Base-by-base conservation (phyloP, 2,888 invertebrate genomes). In the Teleogryllus oceanicus region DNA sequence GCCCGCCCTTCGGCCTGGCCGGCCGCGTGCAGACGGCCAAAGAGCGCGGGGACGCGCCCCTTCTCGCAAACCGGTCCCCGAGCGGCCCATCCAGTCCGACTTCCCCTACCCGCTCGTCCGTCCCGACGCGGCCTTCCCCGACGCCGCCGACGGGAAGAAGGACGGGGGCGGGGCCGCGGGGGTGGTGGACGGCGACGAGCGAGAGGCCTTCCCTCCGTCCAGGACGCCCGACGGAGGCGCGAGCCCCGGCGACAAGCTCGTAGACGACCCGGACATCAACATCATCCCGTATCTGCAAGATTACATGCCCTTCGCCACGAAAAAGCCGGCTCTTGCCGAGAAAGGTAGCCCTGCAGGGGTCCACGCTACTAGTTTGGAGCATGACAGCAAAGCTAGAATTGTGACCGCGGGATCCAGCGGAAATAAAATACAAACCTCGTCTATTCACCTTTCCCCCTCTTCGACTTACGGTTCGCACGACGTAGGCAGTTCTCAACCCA, bases 41-140 rank as follows among this genome's bases (percentile, higher is more conserved):
- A 13, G 75, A 75, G 20, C 20, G 20, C 4, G 24, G 20, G 5
- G 79, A 79, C 11, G 37, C 50, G 24, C 88, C 88, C 12, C 87
- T 89, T 74, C 84, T 88, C 13, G 16, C 62, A 87, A 86, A 81
- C 84, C 83, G n/a, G 84, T 83, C 83, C 85, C n/a, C 83, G 87
- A 87, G 75, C 83, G 88, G 50, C 86, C 87, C 1, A 84, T 89
- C 4, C 90, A 89, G 84, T 89, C 90, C 0, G 90, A 91, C 83
- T 92, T 92, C 82, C 92, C 92, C 0, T 92, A 92, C 85, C 89
- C 90, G 0, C 85, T 92, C 21, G 50, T 79, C 50, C 75, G 80
- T 37, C 78, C 78, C 8, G 75, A 74, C 49, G 74, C 62, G n/a
- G 13, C 8, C 50, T 8, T n/a, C 1, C 2, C 18, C 10, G 88